These are phyloP conservation scores for Lasioglossum marginatum DNA, from an alignment of 2,888 invertebrate species.

Conservation along the genomic window DNA sequence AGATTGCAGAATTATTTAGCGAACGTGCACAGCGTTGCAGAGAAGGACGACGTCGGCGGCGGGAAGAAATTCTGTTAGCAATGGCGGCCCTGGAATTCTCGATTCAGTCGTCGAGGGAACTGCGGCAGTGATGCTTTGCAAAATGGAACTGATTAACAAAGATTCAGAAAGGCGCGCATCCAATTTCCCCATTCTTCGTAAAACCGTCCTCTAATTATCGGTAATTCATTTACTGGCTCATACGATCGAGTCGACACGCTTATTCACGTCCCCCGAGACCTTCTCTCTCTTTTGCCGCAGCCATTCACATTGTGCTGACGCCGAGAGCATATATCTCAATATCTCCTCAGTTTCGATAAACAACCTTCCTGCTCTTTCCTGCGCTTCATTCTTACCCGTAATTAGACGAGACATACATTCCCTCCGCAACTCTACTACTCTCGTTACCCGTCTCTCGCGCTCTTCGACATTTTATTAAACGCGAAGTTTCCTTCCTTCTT, in stretches of 20 bases:
- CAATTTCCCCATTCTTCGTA: constrained; percentile 69
- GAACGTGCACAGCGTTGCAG: not conserved
- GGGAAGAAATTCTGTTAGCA: constrained; percentile 43
- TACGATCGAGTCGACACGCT: constrained; percentile 62
- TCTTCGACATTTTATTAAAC: not conserved
- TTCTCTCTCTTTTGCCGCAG: constrained; percentile 31
- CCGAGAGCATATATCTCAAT: constrained; percentile 23
- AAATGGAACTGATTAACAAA: constrained; percentile 81
- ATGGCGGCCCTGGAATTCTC: constrained; percentile 70
- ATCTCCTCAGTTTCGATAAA: constrained; percentile 22
- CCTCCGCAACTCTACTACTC: not conserved
- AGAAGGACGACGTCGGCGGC: not conserved
- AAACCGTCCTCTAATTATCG: constrained; percentile 62
- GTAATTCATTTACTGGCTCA: constrained; percentile 61
- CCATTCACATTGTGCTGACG: constrained; percentile 36
- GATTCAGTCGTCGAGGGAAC: constrained; percentile 72
- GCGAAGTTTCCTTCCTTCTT: too few relatives aligned
- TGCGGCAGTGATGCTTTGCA: constrained; percentile 74
- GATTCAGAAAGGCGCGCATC: constrained; percentile 76
- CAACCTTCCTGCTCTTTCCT: constrained; percentile 2
- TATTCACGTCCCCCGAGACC: constrained; percentile 48
- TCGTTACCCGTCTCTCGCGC: not conserved
- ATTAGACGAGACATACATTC: not conserved
- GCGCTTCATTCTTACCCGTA: not conserved
- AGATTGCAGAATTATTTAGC: not conserved